Base-by-base conservation (phyloP, 1,140 invertebrate species). In the Drosophila paulistorum region DNA sequence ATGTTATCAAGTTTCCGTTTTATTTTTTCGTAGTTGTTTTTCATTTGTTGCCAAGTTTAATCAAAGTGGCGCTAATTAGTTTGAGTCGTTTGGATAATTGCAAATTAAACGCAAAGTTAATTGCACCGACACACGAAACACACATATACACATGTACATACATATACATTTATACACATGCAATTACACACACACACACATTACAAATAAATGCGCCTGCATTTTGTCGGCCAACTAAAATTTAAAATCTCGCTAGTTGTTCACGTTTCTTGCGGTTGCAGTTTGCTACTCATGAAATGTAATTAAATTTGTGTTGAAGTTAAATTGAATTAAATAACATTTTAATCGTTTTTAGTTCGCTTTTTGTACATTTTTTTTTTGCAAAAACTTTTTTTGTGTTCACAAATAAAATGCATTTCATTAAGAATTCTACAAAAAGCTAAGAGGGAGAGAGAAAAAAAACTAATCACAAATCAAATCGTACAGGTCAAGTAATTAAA, bases 61-160 rank as follows among this genome's bases (percentile, higher is more conserved):
- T 89, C 84, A 89, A 89, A 89, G 77, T 89, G 84, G 84, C 84
- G 84, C 84, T 89, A 89, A 89, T 89, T 89, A 89, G 84, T 89
- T 89, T 78, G 80, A 89, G 84, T 89, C 84, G 80, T 89, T 86
- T 89, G 84, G 84, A 89, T 89, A 89, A 89, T 89, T 89, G 84
- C 84, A 89, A 89, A 89, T 89, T 89, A 89, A 89, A 89, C 84
- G 84, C 84, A 84, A 87, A 89, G 48, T 89, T 89, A 89, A 89
- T 89, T 89, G 84, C 84, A 74, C 84, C 84, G 80, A 73, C 84
- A 89, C 84, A 87, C 84, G 84, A 87, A 84, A 75, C 77, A 69
- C 45, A 71, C 63, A 75, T 35, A 65, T 61, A 75, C 45, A 71
- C 63, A 75, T 35, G 61, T 61, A 75, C 33, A 61, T 48, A 62